Evolutionary conservation across 2,113 vertebrate genomes (phyloP).

Genomic region (Oostethus manadensis): DNA sequence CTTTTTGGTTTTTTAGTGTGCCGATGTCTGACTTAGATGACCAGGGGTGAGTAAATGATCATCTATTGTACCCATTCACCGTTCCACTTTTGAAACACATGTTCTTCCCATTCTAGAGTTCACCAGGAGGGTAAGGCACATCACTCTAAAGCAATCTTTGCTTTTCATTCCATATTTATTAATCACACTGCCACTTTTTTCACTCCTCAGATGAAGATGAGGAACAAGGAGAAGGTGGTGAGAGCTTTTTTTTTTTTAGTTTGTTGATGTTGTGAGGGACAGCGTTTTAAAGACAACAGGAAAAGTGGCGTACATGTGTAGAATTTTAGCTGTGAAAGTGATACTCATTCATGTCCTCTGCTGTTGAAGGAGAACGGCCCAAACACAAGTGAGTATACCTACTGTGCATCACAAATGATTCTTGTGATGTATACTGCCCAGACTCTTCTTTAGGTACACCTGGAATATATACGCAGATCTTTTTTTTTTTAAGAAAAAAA

Average conservation of each 20-base stretch:
- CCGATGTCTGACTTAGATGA: slow-evolving; percentile 54
- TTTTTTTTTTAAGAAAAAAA: too few relatives aligned
- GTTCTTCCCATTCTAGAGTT: slow-evolving; percentile 19
- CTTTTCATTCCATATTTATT: slow-evolving; percentile 7
- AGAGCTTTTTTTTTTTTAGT: slow-evolving; percentile 28
- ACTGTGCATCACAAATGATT: not conserved
- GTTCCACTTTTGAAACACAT: not conserved
- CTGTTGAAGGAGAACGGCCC: slow-evolving; percentile 63
- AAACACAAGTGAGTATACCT: slow-evolving; percentile 65
- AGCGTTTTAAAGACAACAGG: not conserved
- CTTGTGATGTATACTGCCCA: not conserved
- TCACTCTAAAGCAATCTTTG: not conserved
- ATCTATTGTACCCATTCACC: not conserved
- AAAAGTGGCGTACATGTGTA: not conserved
- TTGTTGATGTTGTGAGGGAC: too few relatives aligned
- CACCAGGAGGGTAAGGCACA: slow-evolving; percentile 52
- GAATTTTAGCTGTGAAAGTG: not conserved
- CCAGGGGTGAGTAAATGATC: slow-evolving; percentile 43
- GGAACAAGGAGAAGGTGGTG: slow-evolving; percentile 61
- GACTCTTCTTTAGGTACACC: not conserved
- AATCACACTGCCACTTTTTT: not conserved
- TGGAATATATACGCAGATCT: not conserved
- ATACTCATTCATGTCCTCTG: slow-evolving; percentile 2
- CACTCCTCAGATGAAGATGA: slow-evolving; percentile 53
- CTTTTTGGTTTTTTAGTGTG: slow-evolving; percentile 19